Base-by-base conservation (phyloP, 1,140 invertebrate genomes). In the Rhagoletis zephyria region DNA sequence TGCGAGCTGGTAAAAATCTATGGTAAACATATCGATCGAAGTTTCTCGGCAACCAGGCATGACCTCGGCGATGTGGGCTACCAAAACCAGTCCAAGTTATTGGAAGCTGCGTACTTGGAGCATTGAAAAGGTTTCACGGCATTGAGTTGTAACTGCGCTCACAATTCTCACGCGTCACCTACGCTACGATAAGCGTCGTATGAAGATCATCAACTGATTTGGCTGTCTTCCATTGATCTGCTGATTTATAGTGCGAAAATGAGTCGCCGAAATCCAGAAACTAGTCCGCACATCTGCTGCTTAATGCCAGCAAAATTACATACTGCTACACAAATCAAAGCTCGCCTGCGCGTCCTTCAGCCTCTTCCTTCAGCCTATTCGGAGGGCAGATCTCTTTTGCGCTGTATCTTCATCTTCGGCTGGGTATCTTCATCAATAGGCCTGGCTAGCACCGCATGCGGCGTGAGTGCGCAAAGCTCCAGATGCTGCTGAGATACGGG, bases 341-440 rank as follows among this genome's bases (percentile, higher is more conserved):
- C 30, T 30, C 30, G 30, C 30, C 30, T 30, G 30, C 30, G 30
- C 67, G 19, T 5, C 16, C 10, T 40, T 30, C 9, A 10, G 19
- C 10, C 10, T 4, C 60, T 30, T 30, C 7, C 4, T 6, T 12
- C 59, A 16, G 85, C 85, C 59, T 81, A 81, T 81, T 56, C 74
- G 12, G 51, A 48, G 74, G n/a, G 2, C 74, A n/a, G n/a, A 81
- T 51, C 70, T 48, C 48, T 19, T 12, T 45, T 16, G 30, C 3
- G 74, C 48, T 2, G 74, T 56, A 81, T 81, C 74, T 81, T 10
- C 59, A 63, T 85, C 85, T 85, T 10, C 42, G 67, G 85, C 85
- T 81, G 85, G 87, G 67, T 88, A 91, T 91, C 91, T 91, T 91
- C 91, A 91, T 91, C 91, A 91, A 91, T 91, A 91, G 90, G 30